phyloP scores from a whole-genome alignment of 53 echinoderm and acorn worm species.

The Astropecten irregularis region DNA sequence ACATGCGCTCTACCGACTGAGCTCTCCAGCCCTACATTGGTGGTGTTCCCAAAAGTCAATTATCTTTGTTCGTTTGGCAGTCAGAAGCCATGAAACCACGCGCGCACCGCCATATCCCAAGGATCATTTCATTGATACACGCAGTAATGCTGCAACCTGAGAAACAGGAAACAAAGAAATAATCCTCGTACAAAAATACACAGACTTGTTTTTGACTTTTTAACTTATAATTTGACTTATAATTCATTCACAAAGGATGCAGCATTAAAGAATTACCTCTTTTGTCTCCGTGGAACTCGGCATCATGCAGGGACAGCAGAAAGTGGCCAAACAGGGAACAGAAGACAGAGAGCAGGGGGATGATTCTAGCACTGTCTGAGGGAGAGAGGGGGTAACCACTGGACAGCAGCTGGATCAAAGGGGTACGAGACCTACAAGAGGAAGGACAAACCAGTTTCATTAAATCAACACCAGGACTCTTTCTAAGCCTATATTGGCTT shows the following conservation, averaged over 20 bases:
- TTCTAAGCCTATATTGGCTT: no score
- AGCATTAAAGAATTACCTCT: no score
- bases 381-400: constrained; percentile 78
- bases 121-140: no score
- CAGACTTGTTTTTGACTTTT: background rate
- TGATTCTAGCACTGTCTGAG: constrained; percentile 71
- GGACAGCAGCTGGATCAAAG: constrained; percentile 82
- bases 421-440: constrained; percentile 70
- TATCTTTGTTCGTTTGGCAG: no score
- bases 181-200: background rate
- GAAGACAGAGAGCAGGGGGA: constrained; percentile 93
- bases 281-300: constrained; percentile 85
- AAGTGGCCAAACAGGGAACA: constrained; percentile 93
- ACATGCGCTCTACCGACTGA: no score
- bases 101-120: no score
- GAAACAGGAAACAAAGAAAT: background rate
- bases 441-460: background rate
- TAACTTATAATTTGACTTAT: no score
- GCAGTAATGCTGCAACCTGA: no score
- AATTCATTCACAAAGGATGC: no score
- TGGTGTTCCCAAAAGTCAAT: no score
- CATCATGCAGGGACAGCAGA: constrained; percentile 88
- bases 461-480: background rate
- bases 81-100: no score
- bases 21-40: no score